phyloP scores from a whole-genome alignment of 2,888 invertebrate species.

The Drosophila acutilabella region DNA sequence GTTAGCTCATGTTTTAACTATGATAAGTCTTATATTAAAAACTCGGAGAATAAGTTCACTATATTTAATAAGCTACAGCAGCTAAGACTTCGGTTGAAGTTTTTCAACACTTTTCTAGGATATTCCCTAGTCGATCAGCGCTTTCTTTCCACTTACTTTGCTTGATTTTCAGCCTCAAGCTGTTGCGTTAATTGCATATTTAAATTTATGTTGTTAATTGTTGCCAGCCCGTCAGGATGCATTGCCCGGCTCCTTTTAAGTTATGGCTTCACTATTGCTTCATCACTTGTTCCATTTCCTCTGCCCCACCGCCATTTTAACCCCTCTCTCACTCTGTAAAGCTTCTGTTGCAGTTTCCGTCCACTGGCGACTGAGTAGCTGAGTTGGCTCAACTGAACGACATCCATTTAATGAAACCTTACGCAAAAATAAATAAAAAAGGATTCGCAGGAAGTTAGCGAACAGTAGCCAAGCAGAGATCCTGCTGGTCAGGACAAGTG shows the following conservation, averaged over 20 bases:
- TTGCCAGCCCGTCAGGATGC: slow-evolving; percentile 42
- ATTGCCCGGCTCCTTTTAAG: slow-evolving; percentile 49
- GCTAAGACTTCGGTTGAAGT: too few relatives aligned
- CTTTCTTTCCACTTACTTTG: background rate
- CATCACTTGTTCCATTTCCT: slow-evolving; percentile 11
- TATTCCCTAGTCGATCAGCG: background rate
- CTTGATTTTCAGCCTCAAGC: slow-evolving; percentile 63
- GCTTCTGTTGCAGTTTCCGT: slow-evolving; percentile 15
- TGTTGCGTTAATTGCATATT: slow-evolving; percentile 82
- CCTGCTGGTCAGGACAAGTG: slow-evolving; percentile 14
- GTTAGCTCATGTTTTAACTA: background rate
- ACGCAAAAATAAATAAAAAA: slow-evolving; percentile 2
- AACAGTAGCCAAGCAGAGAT: slow-evolving; percentile 17
- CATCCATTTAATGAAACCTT: slow-evolving; percentile 51
- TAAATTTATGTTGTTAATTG: slow-evolving; percentile 82
- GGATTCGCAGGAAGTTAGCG: background rate
- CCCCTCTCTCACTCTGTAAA: background rate
- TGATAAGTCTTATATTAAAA: too few relatives aligned
- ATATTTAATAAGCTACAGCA: too few relatives aligned
- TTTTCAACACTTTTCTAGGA: background rate
- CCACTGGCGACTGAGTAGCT: slow-evolving; percentile 38
- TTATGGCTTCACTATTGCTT: slow-evolving; percentile 43
- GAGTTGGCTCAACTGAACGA: slow-evolving; percentile 48
- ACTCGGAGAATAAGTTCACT: too few relatives aligned
- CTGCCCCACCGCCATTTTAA: background rate